A percentile compares a stretch with the other conserved stretches of the same genome.
Conservation (phyloP, 2,797 vertebrate species). For the Coluber constrictor region DNA sequence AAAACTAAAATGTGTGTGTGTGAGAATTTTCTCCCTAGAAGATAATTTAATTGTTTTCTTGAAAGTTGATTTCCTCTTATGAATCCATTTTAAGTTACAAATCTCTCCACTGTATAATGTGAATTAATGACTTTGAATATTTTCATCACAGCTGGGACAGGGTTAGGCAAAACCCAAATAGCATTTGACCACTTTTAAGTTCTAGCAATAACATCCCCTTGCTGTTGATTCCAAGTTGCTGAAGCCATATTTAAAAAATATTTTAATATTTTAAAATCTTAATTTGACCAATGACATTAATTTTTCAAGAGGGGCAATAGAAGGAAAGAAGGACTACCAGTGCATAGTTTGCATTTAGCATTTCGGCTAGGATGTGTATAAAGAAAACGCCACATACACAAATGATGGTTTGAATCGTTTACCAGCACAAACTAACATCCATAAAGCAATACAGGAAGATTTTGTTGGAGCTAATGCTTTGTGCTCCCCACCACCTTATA, state of each 20-base stretch:
- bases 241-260: neutral
- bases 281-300: neutral
- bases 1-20: neutral
- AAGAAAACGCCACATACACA: no score
- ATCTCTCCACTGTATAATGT: neutral
- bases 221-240: neutral
- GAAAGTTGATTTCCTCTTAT: neutral
- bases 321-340: neutral
- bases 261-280: neutral
- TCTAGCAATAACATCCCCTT: neutral
- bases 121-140: neutral
- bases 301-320: neutral
- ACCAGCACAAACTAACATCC: no score
- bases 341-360: neutral
- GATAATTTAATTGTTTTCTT: neutral
- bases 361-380: no score
- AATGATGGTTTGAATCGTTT: no score
- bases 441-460: no score
- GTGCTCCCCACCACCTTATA: no score
- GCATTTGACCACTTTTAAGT: neutral
- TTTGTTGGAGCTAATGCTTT: no score
- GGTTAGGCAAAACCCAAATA: neutral
- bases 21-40: neutral
- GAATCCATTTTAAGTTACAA: neutral
- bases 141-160: neutral